Evolutionary conservation across 2,888 invertebrate species (phyloP).

Genomic region (Lasioglossum malachurum): DNA sequence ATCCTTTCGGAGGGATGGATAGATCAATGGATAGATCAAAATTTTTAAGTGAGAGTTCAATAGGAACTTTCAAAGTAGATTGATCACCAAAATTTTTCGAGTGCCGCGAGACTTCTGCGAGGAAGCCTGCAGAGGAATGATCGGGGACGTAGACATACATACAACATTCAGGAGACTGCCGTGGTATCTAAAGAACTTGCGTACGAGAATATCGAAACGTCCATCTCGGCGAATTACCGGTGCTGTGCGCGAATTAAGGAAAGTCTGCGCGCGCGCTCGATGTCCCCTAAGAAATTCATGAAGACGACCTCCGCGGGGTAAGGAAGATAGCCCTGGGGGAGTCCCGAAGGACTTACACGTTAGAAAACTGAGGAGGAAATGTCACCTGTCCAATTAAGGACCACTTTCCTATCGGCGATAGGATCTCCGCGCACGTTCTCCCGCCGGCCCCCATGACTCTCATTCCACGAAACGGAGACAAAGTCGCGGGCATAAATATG

Average conservation of each 20-base stretch:
- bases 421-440: slow-evolving; percentile 48
- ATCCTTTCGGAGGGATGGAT: too few relatives aligned
- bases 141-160: not conserved
- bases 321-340: not conserved
- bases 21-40: too few relatives aligned
- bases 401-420: slow-evolving; percentile 52
- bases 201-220: not conserved
- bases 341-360: not conserved
- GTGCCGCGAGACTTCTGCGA: not conserved
- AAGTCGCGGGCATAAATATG: slow-evolving; percentile 65
- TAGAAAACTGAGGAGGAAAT: slow-evolving; percentile 53
- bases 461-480: slow-evolving; percentile 48
- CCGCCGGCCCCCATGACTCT: slow-evolving; percentile 28
- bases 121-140: not conserved
- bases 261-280: not conserved
- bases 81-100: not conserved
- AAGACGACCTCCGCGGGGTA: not conserved
- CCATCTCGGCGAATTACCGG: not conserved
- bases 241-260: not conserved
- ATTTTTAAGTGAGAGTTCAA: not conserved
- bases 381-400: slow-evolving; percentile 70
- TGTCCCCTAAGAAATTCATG: not conserved
- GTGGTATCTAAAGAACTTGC: not conserved
- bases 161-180: not conserved
- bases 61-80: not conserved